These are phyloP conservation scores for Xenus cinereus DNA, from an alignment of 2,113 vertebrate genomes.

Conservation along the genomic window DNA sequence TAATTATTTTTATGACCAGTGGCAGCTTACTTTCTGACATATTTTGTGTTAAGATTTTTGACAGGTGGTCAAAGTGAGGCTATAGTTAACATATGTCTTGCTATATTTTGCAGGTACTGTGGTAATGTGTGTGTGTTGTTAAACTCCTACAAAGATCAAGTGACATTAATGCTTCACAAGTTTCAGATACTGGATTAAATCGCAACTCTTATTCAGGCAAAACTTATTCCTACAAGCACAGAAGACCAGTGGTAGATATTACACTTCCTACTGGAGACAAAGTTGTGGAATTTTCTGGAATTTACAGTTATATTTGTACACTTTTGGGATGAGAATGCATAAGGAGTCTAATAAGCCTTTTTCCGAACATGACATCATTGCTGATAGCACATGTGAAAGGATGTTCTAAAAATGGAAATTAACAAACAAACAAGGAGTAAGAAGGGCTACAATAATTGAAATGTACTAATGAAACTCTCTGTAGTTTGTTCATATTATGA, in stretches of 20 bases:
- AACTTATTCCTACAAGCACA: background rate
- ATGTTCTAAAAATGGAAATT: slow-evolving; percentile 14
- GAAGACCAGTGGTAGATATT: background rate
- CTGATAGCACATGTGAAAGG: background rate
- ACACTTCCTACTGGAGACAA: background rate
- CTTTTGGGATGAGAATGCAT: background rate
- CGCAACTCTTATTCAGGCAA: background rate
- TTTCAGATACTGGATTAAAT: slow-evolving; percentile 13
- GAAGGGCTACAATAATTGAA: slow-evolving; percentile 32
- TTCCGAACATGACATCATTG: background rate
- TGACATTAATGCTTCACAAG: slow-evolving; percentile 4
- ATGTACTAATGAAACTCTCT: slow-evolving; percentile 32
- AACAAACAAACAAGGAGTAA: background rate
- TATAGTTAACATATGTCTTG: slow-evolving; percentile 40
- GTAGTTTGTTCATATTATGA: slow-evolving; percentile 34
- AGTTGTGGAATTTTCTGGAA: background rate
- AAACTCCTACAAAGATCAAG: slow-evolving; percentile 52
- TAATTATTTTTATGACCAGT: background rate
- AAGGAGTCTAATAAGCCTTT: background rate
- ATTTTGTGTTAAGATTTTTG: background rate
- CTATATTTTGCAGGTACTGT: slow-evolving; percentile 48
- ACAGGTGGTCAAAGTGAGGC: slow-evolving; percentile 31
- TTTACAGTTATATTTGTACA: background rate
- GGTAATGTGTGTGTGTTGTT: background rate
- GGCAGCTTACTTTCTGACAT: background rate